Percentiles rank a stretch among this genome's conserved stretches.
Conservation (phyloP, 2,113 vertebrate species). For the Elephantulus edwardii region DNA sequence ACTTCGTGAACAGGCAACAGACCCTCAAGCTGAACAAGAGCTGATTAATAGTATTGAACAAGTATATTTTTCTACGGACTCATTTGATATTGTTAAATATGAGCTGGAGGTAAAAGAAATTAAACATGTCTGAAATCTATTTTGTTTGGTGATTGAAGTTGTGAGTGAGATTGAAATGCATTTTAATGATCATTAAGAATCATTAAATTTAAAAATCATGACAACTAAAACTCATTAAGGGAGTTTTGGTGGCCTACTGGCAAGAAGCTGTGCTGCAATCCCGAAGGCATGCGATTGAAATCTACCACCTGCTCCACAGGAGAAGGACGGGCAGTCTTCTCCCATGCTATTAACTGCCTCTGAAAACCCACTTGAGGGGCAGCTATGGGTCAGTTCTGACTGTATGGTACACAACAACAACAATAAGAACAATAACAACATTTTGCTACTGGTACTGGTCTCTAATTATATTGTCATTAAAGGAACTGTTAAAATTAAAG, state of each 20-base stretch:
- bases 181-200: too few relatives aligned
- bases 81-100: slow-evolving; percentile 96
- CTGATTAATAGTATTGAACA: slow-evolving; percentile 97
- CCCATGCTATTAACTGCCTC: too few relatives aligned
- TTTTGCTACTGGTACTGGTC: slow-evolving; percentile 10
- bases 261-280: too few relatives aligned
- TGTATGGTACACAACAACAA: too few relatives aligned
- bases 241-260: too few relatives aligned
- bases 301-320: too few relatives aligned
- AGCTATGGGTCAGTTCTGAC: too few relatives aligned
- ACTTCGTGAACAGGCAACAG: slow-evolving; percentile 91
- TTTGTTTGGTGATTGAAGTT: slow-evolving; percentile 52
- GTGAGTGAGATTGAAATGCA: slow-evolving; percentile 45
- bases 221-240: too few relatives aligned
- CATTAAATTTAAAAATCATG: not conserved
- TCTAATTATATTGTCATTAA: slow-evolving; percentile 14
- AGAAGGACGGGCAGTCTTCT: too few relatives aligned
- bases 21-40: slow-evolving; percentile 97
- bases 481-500: not conserved
- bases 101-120: slow-evolving; percentile 93
- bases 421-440: too few relatives aligned
- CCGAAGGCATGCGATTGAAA: too few relatives aligned
- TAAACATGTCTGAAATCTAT: not conserved
- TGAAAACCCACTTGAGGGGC: too few relatives aligned
- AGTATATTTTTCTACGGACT: slow-evolving; percentile 96